Evolutionary conservation across 2,113 vertebrate genomes (phyloP), one percentile per base, ranked within the genome.

Genomic region (Macrotis lagotis): DNA sequence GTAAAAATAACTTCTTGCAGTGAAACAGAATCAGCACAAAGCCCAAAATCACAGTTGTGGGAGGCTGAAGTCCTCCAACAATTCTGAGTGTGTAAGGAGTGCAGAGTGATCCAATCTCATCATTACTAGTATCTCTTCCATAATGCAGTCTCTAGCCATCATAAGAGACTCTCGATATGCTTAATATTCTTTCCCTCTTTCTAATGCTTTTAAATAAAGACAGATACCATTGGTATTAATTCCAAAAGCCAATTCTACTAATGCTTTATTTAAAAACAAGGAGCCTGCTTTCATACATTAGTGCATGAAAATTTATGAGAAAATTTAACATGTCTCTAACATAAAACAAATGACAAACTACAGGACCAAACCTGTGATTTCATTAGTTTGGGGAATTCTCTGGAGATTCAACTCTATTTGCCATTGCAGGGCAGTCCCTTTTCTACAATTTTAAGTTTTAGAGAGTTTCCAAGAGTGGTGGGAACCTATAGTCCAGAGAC

Each of bases 161-260:
- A 66, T 28, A 44, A 83, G 19, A 44, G n/a, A 83, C 16, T 25
- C 92, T 94, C 74, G 52, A 8, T 1, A 25, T 88, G n/a, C 74
- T 44, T 74, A 47, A 11, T 59, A 90, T 83, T n/a, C 44, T 89
- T 93, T 9, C 90, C 59, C 19, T 92, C 7, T 91, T 49, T 59
- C 25, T 44, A 90, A 48, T 48, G 94, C 53, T 96, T 96, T 93
- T 26, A 52, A 96, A 93, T 0, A 89, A 89, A 95, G 55, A 95
- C 66, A 50, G 92, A 48, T 93, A 26, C 55, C 93, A 91, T 14
- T 51, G 50, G 19, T 28, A n/a, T 59, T 95, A 90, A 37, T 52
- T 83, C 37, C 66, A 44, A 83, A 74, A 74, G 37, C n/a, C 89
- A 92, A 44, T 83, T 95, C 91, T 91, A 88, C 8, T 94, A 88